Base-by-base conservation (phyloP, 2,888 invertebrate species). In the Lordiphosa fenestrarum region DNA sequence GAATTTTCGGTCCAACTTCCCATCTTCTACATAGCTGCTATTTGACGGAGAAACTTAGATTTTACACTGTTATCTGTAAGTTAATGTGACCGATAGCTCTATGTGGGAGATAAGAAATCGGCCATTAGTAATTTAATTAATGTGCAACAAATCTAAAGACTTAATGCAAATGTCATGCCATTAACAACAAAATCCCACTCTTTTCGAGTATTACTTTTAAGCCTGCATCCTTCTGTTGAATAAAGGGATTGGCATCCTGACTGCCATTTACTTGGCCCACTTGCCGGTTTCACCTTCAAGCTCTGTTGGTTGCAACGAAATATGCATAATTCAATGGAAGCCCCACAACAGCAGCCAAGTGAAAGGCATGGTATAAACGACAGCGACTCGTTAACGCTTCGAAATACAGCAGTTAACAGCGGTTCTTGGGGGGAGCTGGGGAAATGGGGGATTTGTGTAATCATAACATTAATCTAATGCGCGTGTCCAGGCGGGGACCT, bases 391-490 rank as follows among this genome's bases (percentile, higher is more conserved):
- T 71, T 78, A 71, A 71, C 77, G 70, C 64, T 66, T 71, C 50
- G 54, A 47, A 52, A 66, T 37, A 50, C 56, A 60, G 51, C 56
- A 60, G 51, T 39, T 36, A 50, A 52, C 21, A 38, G 35, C 5
- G 7, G 13, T 48, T 12, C 36, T n/a, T 12, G 36, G 6, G 25
- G 7, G 33, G 1, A 30, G 12, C 2, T 23, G 10, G 2, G 6
- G 25, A 3, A 3, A 23, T 38, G 9, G 13, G 12, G 42, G 39
- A 38, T 21, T 15, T 36, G 38, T 61, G 60, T 75, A 83, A 76
- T 83, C 70, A 66, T 55, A 62, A 56, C 84, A 76, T 83, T 83
- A 83, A 76, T 83, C 63, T 73, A 70, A 83, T 82, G 65, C 83
- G 58, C 53, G 56, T 69, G 57, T 66, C 75, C 59, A 67, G 75